Evolutionary conservation across 2,797 vertebrate genomes (phyloP).

Genomic region (Erpetoichthys calabaricus): DNA sequence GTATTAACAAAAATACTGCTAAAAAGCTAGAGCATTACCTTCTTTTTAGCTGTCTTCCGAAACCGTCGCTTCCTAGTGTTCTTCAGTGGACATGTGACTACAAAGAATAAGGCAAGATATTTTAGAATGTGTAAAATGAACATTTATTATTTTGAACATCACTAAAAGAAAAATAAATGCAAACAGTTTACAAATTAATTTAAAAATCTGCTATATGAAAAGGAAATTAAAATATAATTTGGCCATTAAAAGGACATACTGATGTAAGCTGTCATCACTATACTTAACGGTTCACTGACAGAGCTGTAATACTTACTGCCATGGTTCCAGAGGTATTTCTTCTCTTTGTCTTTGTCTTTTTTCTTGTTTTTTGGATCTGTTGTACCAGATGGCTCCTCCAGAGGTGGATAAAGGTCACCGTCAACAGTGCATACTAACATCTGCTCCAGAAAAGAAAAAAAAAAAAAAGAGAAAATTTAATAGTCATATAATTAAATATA

Average conservation of each 20-base stretch:
- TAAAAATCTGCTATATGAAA: too few relatives aligned
- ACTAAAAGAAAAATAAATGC: too few relatives aligned
- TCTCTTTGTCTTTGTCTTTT: constrained; percentile 94
- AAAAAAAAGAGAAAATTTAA: neutral
- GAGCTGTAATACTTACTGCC: constrained; percentile 55
- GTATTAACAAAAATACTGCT: too few relatives aligned
- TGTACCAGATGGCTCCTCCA: constrained; percentile 77
- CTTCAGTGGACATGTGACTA: constrained; percentile 84
- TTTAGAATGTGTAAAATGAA: neutral
- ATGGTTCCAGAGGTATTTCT: constrained; percentile 95
- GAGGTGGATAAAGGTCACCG: constrained; percentile 86
- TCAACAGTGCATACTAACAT: constrained; percentile 94
- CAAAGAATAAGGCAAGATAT: constrained; percentile 25
- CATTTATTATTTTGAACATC: neutral
- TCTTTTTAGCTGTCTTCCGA: constrained; percentile 80
- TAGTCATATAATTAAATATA: too few relatives aligned
- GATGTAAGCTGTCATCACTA: too few relatives aligned
- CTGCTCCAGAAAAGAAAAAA: constrained; percentile 33
- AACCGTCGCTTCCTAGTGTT: constrained; percentile 86
- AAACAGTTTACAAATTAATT: too few relatives aligned
- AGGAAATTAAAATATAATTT: too few relatives aligned
- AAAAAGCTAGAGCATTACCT: constrained; percentile 41
- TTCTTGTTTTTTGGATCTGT: constrained; percentile 85
- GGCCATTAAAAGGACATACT: too few relatives aligned
- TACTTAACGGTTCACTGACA: too few relatives aligned